Evolutionary conservation across 2,113 vertebrate genomes (phyloP), one percentile per base, ranked within the genome.

Genomic region (Pseudorhombus dupliciocellatus): DNA sequence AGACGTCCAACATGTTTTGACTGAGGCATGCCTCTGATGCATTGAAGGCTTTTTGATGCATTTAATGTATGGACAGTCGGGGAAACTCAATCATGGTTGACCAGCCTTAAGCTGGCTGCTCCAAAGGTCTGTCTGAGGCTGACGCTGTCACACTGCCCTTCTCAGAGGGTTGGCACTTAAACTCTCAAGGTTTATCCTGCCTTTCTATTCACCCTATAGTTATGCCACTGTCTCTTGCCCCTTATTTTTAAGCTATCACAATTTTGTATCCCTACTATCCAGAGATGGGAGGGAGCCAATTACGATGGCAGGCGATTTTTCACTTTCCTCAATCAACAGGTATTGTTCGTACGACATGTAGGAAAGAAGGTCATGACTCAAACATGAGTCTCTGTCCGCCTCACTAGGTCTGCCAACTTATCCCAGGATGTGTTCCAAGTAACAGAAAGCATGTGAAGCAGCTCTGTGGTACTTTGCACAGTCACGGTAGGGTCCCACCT

Each of bases 401-500:
- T 78, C 67, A 30, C 62, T 63, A 42, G 52, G 73, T 73, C 60
- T 18, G 53, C 63, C 79, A 70, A 55, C 81, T 74, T 42, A 66
- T 73, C 50, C 72, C 30, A 12, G 73, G 71, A 85, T 76, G 59
- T 37, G 79, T 16, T 46, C 81, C 63, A 70, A 83, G 65, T 46
- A 72, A 67, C 61, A 31, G 55, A 20, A 52, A 84, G 70, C 79
- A 53, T 68, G 61, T 20, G 56, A 83, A 86, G 73, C 73, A 61
- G 78, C 73, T 56, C 60, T 2, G 11, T 11, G 42, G 70, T 71
- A 50, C 85, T 89, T 81, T 80, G 64, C 86, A 70, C 76, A 54
- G 86, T 90, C 84, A 87, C 76, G 61, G 81, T 40, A 62, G 73
- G 69, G 79, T 87, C 85, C 81, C 87, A 87, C 86, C 88, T 87